These are phyloP conservation scores for Apogon hyalosoma DNA, from an alignment of 2,797 vertebrate genomes.

Conservation along the genomic window DNA sequence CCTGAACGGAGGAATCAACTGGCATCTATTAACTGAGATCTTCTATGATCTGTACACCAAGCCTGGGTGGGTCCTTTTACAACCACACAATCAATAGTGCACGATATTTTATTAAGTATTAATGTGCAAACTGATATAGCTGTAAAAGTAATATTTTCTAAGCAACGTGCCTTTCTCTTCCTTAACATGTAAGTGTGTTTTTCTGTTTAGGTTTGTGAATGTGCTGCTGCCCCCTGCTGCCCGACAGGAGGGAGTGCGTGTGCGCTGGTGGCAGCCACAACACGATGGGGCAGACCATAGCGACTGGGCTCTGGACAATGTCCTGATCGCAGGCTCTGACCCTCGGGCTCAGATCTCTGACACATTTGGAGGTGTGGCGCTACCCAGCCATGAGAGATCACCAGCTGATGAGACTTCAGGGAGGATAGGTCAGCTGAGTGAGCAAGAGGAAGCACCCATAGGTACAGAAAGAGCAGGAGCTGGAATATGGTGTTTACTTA, in stretches of 20 bases:
- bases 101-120: neutral
- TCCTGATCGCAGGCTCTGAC: slow-evolving; percentile 93
- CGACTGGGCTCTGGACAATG: slow-evolving; percentile 97
- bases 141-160: neutral
- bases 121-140: neutral
- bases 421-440: slow-evolving; percentile 83
- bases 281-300: slow-evolving; percentile 94
- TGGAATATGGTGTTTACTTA: too few species aligned
- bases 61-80: slow-evolving; percentile 86
- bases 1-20: slow-evolving; percentile 94
- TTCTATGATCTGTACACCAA: slow-evolving; percentile 98
- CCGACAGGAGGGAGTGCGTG: slow-evolving; percentile 90
- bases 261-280: slow-evolving; percentile 98
- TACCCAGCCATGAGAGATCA: slow-evolving; percentile 92
- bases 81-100: neutral
- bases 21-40: slow-evolving; percentile 95
- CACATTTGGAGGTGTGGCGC: slow-evolving; percentile 91
- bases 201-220: slow-evolving; percentile 91
- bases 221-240: slow-evolving; percentile 93
- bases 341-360: slow-evolving; percentile 93
- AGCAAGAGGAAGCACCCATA: slow-evolving; percentile 85
- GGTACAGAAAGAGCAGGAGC: slow-evolving; percentile 62
- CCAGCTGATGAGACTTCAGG: slow-evolving; percentile 89
- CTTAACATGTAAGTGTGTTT: neutral
- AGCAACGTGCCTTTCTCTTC: slow-evolving; percentile 1